Percentiles rank a stretch among this genome's conserved stretches.
Evolutionary conservation across 2,797 vertebrate genomes (phyloP).

Genomic region (Myripristis murdjan): DNA sequence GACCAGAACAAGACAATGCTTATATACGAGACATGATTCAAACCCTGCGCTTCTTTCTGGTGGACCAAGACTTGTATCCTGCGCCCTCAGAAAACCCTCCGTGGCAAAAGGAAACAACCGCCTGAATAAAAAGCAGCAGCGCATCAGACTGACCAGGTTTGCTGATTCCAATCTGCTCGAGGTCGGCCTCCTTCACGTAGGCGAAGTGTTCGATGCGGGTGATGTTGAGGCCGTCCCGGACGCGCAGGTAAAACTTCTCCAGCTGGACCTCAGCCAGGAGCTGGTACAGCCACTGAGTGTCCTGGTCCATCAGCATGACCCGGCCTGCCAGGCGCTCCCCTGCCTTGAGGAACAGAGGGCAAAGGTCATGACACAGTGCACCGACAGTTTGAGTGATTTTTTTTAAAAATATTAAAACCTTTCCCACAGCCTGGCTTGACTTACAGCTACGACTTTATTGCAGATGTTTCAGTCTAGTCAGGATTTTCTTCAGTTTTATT

Average conservation of each 20-base stretch:
- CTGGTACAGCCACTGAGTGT: conserved; percentile 88
- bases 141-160: conserved; percentile 86
- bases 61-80: background rate
- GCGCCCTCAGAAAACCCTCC: background rate
- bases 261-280: conserved; percentile 90
- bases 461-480: too few relatives aligned
- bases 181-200: conserved; percentile 90
- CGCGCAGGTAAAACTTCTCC: conserved; percentile 89
- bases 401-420: too few relatives aligned
- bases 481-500: too few relatives aligned
- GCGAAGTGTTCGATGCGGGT: conserved; percentile 89
- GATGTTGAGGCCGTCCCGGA: conserved; percentile 91
- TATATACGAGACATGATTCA: background rate
- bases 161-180: conserved; percentile 92
- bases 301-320: conserved; percentile 89
- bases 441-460: too few relatives aligned
- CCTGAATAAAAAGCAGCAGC: background rate
- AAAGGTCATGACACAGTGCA: background rate
- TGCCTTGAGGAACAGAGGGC: conserved; percentile 26
- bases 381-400: background rate
- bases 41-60: background rate
- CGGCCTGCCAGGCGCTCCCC: conserved; percentile 21
- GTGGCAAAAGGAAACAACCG: background rate
- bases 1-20: background rate
- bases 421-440: too few relatives aligned